Evolutionary conservation across 2,888 invertebrate species (phyloP), one percentile per base, ranked within the genome.

Genomic region (Epistrophe eligans): DNA sequence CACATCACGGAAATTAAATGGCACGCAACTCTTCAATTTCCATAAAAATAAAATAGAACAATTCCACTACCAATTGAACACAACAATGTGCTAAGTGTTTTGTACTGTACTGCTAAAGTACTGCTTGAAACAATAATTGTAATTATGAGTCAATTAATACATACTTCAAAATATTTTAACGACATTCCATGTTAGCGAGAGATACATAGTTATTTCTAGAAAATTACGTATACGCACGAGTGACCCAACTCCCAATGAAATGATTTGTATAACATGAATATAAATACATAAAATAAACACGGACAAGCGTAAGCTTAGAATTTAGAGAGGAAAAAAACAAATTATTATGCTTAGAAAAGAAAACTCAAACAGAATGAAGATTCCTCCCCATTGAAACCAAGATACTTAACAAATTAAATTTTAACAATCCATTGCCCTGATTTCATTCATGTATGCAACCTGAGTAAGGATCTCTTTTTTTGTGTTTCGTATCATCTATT

Each of bases 371-470:
- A 40, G 38, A 48, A 32, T 17, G 50, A 66, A 77, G 50, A 55
- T 24, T 24, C n/a, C 17, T n/a, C 70, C 81, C 77, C 45, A 74
- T 77, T 77, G 60, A 67, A 60, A 43, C 40, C 57, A 81, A 48
- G 77, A 85, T 73, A 85, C 85, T 85, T 82, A 85, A 85, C 81
- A 82, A 85, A 85, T 85, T 85, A 85, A 85, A 77, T 77, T 82
- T 82, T 73, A 82, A 77, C 82, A 77, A 85, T 82, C 82, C 85
- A 81, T 77, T 85, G 82, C 81, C 64, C 45, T 50, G 73, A 82
- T 82, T 85, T 55, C 62, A 38, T 52, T 82, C 74, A 82, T 81
- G 67, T 81, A 81, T 73, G 32, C 62, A 35, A 15, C 24, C 28
- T 55, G 35, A 48, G n/a, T 10, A 35, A 40, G n/a, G 57, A 48